Base-by-base conservation (phyloP, 2,797 vertebrate genomes). In the Rallus crepitans region DNA sequence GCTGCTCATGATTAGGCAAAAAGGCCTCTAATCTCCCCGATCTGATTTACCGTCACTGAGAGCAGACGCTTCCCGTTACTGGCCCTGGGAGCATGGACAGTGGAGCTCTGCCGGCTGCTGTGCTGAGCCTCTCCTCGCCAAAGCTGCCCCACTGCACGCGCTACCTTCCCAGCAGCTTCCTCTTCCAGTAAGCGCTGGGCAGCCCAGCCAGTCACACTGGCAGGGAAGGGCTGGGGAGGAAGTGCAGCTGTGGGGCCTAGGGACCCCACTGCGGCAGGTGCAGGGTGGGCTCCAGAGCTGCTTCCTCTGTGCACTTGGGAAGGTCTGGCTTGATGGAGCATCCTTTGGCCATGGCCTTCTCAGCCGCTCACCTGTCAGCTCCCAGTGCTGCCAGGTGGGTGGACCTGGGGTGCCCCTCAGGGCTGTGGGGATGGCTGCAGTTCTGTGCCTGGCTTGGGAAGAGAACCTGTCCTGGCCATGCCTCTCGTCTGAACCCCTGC, bases 1-100 rank as follows among this genome's bases (percentile, higher is more conserved):
- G 97, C 96, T 40, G 95, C 97, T 97, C 96, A 96, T 97, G 97
- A 97, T 98, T 96, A 97, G 97, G 97, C 98, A 96, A 97, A 93
- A 85, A 95, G 97, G 87, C 95, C 95, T 97, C 97, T 97, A 97
- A 98, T 98, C 98, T 98, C 96, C 95, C 82, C 87, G 83, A 98
- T 98, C 98, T 97, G 83, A 91, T 92, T 98, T 98, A 98, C 98
- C 90, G 97, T 95, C 97, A 97, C 78, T 72, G 60, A 97, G 94
- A 96, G 91, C 95, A 95, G 96, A 94, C 4, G 70, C 97, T 98
- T 98, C 98, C 98, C 97, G 98, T 97, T 96, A 96, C 96, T 78
- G 90, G 81, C 93, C 88, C 87, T 75, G 92, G 89, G 92, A 93
- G 66, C 82, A 31, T 2, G 97, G 97, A 96, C 42, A 83, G 85